Conservation (phyloP, 2,797 vertebrate genomes). For the Cryptoprocta ferox region DNA sequence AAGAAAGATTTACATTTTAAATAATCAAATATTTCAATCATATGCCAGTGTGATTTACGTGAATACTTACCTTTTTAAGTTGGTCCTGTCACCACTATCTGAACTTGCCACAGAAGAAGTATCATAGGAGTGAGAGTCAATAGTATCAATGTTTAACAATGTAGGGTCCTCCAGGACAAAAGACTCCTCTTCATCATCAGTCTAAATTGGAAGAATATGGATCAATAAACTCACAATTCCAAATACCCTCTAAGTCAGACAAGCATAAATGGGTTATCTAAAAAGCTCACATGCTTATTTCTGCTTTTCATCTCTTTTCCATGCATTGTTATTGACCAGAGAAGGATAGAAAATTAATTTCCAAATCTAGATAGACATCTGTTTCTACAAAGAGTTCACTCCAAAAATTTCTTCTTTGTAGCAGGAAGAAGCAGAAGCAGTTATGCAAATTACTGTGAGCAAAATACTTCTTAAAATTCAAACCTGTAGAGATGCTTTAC, state of each 20-base stretch:
- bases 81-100: slow-evolving; percentile 96
- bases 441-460: neutral
- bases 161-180: slow-evolving; percentile 96
- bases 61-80: slow-evolving; percentile 91
- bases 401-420: neutral
- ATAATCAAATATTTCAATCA: neutral
- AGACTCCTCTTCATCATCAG: slow-evolving; percentile 97
- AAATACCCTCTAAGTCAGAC: neutral
- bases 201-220: slow-evolving; percentile 85
- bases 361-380: neutral
- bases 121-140: slow-evolving; percentile 96
- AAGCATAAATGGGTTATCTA: neutral
- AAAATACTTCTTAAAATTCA: slow-evolving; percentile 53
- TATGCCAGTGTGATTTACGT: neutral
- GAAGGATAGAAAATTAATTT: neutral
- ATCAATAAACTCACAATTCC: slow-evolving; percentile 18
- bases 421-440: neutral
- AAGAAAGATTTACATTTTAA: neutral
- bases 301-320: neutral
- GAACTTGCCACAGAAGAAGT: slow-evolving; percentile 98
- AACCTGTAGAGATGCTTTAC: neutral
- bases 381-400: neutral
- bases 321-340: neutral
- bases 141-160: slow-evolving; percentile 93
- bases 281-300: neutral